phyloP scores from a whole-genome alignment of 2,888 invertebrate genomes.

The Heterodera filipjevi region DNA sequence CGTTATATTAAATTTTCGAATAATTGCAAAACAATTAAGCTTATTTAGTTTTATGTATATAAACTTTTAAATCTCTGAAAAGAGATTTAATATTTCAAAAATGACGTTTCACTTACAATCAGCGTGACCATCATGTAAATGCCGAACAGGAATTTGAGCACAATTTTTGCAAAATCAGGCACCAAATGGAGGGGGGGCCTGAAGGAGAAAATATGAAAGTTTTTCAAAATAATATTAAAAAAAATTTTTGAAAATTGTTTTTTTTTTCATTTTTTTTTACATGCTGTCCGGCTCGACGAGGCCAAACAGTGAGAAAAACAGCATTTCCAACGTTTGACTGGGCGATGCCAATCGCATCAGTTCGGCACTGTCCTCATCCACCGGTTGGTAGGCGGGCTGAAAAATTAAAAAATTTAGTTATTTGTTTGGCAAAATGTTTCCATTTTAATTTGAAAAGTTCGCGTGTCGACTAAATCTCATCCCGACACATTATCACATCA shows the following conservation, averaged over 20 bases:
- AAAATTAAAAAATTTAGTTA: conserved; percentile 23
- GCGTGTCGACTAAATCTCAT: no score
- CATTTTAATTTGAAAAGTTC: no score
- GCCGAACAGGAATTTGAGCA: conserved; percentile 78
- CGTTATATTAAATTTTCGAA: no score
- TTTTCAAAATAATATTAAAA: no score
- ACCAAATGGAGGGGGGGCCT: conserved; percentile 69
- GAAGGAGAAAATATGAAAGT: not conserved
- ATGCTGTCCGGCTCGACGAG: conserved; percentile 72
- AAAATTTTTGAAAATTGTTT: not conserved
- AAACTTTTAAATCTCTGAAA: no score
- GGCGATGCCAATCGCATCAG: conserved; percentile 64
- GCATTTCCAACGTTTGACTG: conserved; percentile 86
- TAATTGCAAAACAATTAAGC: no score
- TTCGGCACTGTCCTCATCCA: conserved; percentile 63
- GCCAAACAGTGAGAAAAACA: conserved; percentile 75
- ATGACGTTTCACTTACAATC: conserved; percentile 70
- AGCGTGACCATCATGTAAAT: conserved; percentile 96
- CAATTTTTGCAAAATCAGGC: conserved; percentile 64
- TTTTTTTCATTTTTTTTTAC: no score
- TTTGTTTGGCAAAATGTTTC: no score
- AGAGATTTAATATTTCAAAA: no score
- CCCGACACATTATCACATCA: no score
- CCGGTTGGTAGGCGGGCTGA: conserved; percentile 64
- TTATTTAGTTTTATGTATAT: no score